Base-by-base conservation (phyloP, 2,113 vertebrate genomes). In the Laterallus jamaicensis region DNA sequence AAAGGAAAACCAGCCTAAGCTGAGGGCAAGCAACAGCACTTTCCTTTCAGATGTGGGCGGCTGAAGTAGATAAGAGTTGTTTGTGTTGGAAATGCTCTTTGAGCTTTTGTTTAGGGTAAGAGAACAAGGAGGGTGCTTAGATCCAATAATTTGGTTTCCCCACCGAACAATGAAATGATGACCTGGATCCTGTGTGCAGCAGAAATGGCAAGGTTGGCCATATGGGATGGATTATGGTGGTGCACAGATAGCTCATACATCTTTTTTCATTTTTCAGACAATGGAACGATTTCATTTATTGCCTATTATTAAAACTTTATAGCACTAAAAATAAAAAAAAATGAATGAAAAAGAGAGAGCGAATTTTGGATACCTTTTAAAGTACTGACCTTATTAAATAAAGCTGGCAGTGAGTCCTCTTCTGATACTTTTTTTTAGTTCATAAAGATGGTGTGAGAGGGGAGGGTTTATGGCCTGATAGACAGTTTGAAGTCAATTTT, bases 241-340 rank as follows among this genome's bases (percentile, higher is more conserved):
- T 74, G 92, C 92, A 92, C 87, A 98, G 98, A 99, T 98, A 98
- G 98, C 97, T 97, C 52, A 91, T 96, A 98, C 97, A 97, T 97
- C 92, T 98, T 98, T 98, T 98, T 98, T 97, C 95, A 92, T 98
- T 98, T 98, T 97, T 98, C 97, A 97, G 98, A 98, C 98, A 99
- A 98, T 98, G 96, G 98, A 96, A 96, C 92, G 64, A 90, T 97
- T 98, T 98, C 98, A 98, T 98, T 99, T 98, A 99, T 98, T 98
- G 96, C 94, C 94, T 97, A 96, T 97, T 98, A 98, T 98, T 98
- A 97, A 97, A 98, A 97, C 95, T 98, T 98, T 98, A 98, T 92
- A 97, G 98, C 96, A 96, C 83, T 90, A 90, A 94, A 97, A 97
- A 92, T 97, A 97, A 97, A 98, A 97, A 44, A 49, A 98, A 98